Evolutionary conservation across 2,797 vertebrate species (phyloP).

Genomic region (Scolopax bukidnonensis): DNA sequence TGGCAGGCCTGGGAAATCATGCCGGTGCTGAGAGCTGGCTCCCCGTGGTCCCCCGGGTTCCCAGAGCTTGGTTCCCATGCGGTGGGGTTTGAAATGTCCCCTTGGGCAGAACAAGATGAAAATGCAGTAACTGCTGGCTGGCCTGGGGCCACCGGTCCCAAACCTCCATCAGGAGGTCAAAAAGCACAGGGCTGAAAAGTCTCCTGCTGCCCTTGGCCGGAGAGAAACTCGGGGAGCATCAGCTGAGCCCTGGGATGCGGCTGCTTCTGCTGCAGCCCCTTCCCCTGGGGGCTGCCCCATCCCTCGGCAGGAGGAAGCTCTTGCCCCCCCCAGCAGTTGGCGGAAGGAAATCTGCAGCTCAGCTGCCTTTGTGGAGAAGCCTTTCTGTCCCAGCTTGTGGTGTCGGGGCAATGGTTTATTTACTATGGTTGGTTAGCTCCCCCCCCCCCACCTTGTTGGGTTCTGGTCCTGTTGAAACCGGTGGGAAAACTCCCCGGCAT

Average conservation of each 20-base stretch:
- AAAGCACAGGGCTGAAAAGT: not conserved
- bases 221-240: not conserved
- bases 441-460: not conserved
- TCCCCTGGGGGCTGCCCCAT: not conserved
- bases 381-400: not conserved
- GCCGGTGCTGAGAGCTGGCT: not conserved
- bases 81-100: not conserved
- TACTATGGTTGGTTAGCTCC: not conserved
- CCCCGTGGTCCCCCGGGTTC: accelerated
- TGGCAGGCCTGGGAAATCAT: not conserved
- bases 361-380: not conserved
- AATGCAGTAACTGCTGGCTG: conserved; percentile 17
- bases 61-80: not conserved
- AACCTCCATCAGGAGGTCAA: not conserved
- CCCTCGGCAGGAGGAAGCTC: not conserved
- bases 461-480: not conserved
- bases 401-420: not conserved
- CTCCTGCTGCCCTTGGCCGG: not conserved
- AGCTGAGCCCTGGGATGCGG: not conserved
- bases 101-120: conserved; percentile 25
- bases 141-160: conserved; percentile 16
- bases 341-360: conserved; percentile 29
- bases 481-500: not conserved
- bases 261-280: not conserved
- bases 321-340: not conserved